A percentile compares a stretch with the other conserved stretches of the same genome.
phyloP scores from a whole-genome alignment of 2,113 vertebrate species.

The Corythornis madagascariensis region DNA sequence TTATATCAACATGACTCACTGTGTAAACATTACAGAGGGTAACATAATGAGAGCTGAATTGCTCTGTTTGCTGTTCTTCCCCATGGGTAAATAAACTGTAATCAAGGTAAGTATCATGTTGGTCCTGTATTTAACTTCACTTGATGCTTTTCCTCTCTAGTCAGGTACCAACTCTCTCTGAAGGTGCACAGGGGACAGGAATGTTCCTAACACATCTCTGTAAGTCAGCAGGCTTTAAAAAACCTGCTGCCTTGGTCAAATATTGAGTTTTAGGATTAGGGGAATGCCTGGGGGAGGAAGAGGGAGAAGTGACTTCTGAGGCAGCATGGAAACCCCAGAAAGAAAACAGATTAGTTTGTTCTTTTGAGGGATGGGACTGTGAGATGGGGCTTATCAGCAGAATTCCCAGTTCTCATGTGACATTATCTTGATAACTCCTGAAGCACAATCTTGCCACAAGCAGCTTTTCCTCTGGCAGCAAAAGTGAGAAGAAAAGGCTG shows the following conservation, averaged over 20 bases:
- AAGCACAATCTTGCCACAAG: slow-evolving; percentile 33
- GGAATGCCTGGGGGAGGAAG: not conserved
- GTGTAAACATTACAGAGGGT: not conserved
- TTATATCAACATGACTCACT: not conserved
- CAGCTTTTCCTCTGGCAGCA: slow-evolving; percentile 49
- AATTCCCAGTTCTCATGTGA: slow-evolving; percentile 33
- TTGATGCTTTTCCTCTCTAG: not conserved
- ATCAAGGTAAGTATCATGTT: not conserved
- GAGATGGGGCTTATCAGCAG: slow-evolving; percentile 29
- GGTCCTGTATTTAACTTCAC: slow-evolving; percentile 3
- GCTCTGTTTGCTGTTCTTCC: not conserved
- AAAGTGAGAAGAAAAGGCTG: not conserved
- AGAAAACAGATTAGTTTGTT: slow-evolving; percentile 15
- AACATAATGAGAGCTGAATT: not conserved
- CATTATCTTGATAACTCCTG: slow-evolving; percentile 34
- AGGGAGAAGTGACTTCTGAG: slow-evolving; percentile 2
- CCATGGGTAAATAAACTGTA: not conserved
- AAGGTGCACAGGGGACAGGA: not conserved
- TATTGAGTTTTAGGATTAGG: not conserved
- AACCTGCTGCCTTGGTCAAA: not conserved
- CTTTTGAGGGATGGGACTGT: slow-evolving; percentile 15
- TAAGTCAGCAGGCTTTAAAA: not conserved
- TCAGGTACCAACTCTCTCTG: not conserved
- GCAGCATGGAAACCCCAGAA: not conserved
- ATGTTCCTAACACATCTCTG: not conserved